Base-by-base conservation (phyloP, 2,797 vertebrate species). In the Pogonophryne albipinna region DNA sequence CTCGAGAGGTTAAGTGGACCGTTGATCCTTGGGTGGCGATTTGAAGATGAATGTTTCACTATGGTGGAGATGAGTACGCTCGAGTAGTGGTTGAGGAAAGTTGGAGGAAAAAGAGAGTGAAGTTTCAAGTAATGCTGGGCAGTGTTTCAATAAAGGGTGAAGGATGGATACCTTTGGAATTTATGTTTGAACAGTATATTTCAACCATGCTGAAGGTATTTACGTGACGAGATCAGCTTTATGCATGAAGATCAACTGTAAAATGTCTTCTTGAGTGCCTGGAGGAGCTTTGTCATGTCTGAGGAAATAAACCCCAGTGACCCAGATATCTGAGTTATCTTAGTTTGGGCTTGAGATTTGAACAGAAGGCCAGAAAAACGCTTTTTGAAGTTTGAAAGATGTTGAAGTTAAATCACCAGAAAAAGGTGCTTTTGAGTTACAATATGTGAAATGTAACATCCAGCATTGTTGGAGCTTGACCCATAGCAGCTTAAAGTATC, bases 1-100 rank as follows among this genome's bases (percentile, higher is more conserved):
- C 84, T 67, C 10, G 62, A 80, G 89, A 88, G 93, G 93, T 93
- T 93, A 94, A 94, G 93, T 93, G 89, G 81, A 87, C 76, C 62
- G 78, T 75, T 87, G 91, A 91, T 91, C 90, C 72, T 79, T 49
- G 45, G 77, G 87, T 73, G 74, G 84, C 47, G 49, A 74, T 78
- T 12, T 17, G 64, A 87, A 88, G 90, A 92, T 81, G 74, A 82
- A 93, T 91, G 88, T 65, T 73, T 73, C 75, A 31, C 78, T 57
- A 5, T 5, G 27, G 27, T 61, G 49, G 34, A 69, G 71, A 64
- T 70, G 56, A 23, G 77, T 65, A 61, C 17, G 11, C 61, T 77
- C 50, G 1, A 62, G 58, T 42, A 50, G 76, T 59, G 67, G 78
- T 82, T 76, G 72, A 55, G 27, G 20, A 80, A 89, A 89, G 85